phyloP scores from a whole-genome alignment of 2,888 invertebrate genomes.

The Yponomeuta sedellus region DNA sequence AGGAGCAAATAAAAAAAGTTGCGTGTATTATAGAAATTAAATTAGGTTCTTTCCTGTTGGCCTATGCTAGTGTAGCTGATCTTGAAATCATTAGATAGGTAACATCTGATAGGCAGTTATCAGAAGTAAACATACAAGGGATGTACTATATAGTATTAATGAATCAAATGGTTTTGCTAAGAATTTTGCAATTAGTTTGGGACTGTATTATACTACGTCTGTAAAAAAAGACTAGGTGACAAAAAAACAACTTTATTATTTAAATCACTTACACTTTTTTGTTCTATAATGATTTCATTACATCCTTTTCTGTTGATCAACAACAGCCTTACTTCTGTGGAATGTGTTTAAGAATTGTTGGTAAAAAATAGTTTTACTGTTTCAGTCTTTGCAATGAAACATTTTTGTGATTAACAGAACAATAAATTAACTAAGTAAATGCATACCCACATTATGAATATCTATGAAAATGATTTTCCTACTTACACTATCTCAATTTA shows the following conservation, averaged over 20 bases:
- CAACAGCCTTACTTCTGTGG: slow-evolving; percentile 64
- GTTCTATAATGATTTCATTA: slow-evolving; percentile 48
- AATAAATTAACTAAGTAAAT: slow-evolving; percentile 3
- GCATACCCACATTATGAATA: background rate
- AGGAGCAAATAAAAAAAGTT: too few species aligned
- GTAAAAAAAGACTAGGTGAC: slow-evolving; percentile 21
- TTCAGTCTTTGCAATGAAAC: slow-evolving; percentile 8
- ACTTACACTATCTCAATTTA: slow-evolving; percentile 6
- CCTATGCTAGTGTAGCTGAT: too few species aligned
- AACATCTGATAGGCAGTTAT: too few species aligned
- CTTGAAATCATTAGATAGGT: too few species aligned
- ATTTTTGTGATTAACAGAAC: slow-evolving; percentile 1
- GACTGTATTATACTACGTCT: too few species aligned
- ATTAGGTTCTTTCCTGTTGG: too few species aligned
- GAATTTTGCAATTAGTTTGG: too few species aligned
- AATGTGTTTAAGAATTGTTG: slow-evolving; percentile 48
- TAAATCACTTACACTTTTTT: slow-evolving; percentile 58
- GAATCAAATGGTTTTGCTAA: too few species aligned
- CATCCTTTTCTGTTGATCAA: slow-evolving; percentile 44
- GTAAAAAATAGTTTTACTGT: background rate
- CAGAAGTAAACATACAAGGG: too few species aligned
- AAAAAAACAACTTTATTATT: slow-evolving; percentile 49
- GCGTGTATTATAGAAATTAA: too few species aligned
- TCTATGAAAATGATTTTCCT: slow-evolving; percentile 4
- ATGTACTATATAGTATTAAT: too few species aligned